Base-by-base conservation (phyloP, 2,113 vertebrate genomes). In the Rhabdomys dilectus region DNA sequence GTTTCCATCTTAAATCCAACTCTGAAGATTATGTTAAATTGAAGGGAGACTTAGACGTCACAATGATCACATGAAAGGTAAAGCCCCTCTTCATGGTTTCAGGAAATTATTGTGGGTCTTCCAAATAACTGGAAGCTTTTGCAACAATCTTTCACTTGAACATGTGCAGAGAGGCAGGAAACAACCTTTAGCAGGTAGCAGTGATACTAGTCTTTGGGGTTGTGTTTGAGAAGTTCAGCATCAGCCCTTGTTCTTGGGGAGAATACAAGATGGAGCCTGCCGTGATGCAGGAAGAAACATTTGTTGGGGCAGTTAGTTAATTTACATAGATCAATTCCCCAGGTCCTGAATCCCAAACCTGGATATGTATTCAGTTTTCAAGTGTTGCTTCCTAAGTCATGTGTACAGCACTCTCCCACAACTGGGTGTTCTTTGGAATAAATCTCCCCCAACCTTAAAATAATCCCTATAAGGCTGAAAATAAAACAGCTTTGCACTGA, bases 401-500 rank as follows among this genome's bases (percentile, higher is more conserved):
- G 70, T 1, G 17, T 45, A 8, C 51, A 9, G 51, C 39, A 68
- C 19, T 81, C 24, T 78, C 51, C 48, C 48, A 31, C 34, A 36
- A 13, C 34, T 26, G 73, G n/a, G 45, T 42, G 85, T 95, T 88
- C 72, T 85, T 88, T 82, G n/a, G 29, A 89, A 72, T 82, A 13
- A 56, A 24, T 88, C 91, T 15, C n/a, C 66, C 6, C 62, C 29
- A 31, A 11, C 39, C 73, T 75, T 39, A 82, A 76, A 86, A 60
- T 24, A 42, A 31, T 91, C 84, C 64, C 13, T 88, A 16, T 3
- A 48, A 81, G 53, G 48, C 51, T 81, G 19, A 22, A 72, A 87
- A 93, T 70, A 53, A 60, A 75, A 92, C 31, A 82, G 10, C n/a
- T 91, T 95, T 36, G 86, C 31, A 16, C n/a, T 72, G 91, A 94